phyloP scores from a whole-genome alignment of 2,797 vertebrate species.

The Natrix natrix region DNA sequence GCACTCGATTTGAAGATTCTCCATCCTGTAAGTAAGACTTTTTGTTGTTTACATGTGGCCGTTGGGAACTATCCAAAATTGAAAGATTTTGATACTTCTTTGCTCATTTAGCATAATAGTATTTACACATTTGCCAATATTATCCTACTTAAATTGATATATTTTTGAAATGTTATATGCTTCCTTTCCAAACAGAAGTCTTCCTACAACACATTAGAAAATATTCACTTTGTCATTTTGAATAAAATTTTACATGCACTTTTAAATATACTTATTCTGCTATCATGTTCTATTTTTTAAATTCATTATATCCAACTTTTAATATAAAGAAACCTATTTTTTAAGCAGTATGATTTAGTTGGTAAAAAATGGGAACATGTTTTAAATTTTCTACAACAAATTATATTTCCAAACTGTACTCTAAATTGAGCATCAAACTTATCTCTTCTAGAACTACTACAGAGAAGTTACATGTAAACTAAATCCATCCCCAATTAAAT shows the following conservation, averaged over 20 bases:
- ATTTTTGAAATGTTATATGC: background rate
- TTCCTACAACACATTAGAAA: background rate
- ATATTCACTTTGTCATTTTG: background rate
- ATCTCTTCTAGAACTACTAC: background rate
- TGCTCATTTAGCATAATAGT: background rate
- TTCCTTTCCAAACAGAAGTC: background rate
- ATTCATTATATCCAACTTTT: background rate
- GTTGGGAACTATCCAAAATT: background rate
- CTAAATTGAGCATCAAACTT: background rate
- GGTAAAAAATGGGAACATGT: background rate
- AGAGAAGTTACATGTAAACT: background rate
- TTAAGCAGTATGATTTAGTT: background rate
- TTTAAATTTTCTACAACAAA: background rate
- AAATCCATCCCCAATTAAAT: background rate
- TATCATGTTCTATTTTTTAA: background rate
- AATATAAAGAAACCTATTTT: background rate
- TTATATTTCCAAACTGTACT: background rate
- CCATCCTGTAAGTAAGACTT: conserved; percentile 86
- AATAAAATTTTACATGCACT: background rate
- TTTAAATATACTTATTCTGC: background rate
- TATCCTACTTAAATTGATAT: background rate
- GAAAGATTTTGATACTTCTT: background rate
- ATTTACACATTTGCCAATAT: background rate
- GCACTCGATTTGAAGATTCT: conserved; percentile 95
- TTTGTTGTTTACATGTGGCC: background rate